These are phyloP conservation scores for Python bivittatus DNA, from an alignment of 2,113 vertebrate species.

Conservation along the genomic window DNA sequence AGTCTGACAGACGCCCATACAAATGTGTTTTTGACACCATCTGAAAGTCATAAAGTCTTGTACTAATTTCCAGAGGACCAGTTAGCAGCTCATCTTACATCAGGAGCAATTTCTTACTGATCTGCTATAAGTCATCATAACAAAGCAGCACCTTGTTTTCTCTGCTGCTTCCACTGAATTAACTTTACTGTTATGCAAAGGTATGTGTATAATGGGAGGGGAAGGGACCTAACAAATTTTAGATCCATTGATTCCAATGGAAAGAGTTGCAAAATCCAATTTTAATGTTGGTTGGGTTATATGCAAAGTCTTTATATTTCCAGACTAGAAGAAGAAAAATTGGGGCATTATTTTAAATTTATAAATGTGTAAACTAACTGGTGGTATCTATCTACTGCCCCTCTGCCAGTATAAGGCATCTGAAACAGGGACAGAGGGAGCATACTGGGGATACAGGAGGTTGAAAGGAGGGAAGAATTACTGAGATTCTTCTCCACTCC, in stretches of 20 bases:
- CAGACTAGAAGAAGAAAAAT: background rate
- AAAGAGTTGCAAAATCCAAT: background rate
- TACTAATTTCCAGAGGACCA: background rate
- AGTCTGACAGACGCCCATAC: background rate
- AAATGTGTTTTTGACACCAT: background rate
- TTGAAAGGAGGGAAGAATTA: background rate
- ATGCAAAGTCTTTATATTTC: background rate
- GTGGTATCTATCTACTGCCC: background rate
- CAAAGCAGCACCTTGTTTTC: background rate
- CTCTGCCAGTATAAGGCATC: background rate
- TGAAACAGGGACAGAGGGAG: background rate
- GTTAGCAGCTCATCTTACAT: background rate
- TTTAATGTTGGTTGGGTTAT: background rate
- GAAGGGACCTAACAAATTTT: background rate
- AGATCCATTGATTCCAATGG: background rate
- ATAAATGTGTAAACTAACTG: background rate
- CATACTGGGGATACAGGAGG: background rate
- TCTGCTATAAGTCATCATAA: background rate
- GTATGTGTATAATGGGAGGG: background rate
- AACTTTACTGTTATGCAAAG: background rate
- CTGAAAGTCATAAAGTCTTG: background rate
- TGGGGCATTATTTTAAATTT: background rate
- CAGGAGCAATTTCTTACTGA: background rate
- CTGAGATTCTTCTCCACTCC: background rate
- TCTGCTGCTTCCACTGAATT: background rate